These are phyloP conservation scores for Carassius carassius DNA, from an alignment of 2,113 vertebrate genomes.

Conservation along the genomic window DNA sequence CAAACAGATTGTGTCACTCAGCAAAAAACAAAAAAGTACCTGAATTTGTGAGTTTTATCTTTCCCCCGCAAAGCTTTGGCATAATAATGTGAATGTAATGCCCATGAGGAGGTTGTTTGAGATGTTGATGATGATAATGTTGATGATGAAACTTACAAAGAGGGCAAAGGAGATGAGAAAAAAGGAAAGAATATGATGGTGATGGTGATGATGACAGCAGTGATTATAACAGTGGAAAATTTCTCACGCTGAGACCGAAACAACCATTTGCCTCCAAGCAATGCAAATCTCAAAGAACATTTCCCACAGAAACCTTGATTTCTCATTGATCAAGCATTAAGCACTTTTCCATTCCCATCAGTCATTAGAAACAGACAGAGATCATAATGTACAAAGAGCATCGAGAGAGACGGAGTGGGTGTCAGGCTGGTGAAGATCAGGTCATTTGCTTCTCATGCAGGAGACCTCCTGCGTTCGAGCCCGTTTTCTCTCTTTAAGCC, in stretches of 20 bases:
- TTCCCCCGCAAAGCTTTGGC: conserved; percentile 7
- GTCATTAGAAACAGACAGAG: conserved; percentile 25
- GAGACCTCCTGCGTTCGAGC: conserved; percentile 37
- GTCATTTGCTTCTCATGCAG: conserved; percentile 49
- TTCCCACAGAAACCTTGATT: conserved; percentile 13
- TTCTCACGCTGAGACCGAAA: conserved; percentile 20
- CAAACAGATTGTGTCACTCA: background rate
- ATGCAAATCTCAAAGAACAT: conserved; percentile 37
- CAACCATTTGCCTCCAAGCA: conserved; percentile 39
- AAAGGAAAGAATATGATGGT: conserved; percentile 23
- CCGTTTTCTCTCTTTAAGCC: conserved; percentile 53
- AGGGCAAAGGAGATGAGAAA: conserved; percentile 3
- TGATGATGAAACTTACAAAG: conserved; percentile 26
- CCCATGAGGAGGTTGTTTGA: conserved; percentile 12
- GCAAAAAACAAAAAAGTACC: background rate
- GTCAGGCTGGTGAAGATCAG: conserved; percentile 39
- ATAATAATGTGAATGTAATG: conserved; percentile 8
- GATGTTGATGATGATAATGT: conserved; percentile 19
- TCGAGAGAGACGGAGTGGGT: conserved; percentile 44
- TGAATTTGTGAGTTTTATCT: background rate
- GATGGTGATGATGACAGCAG: conserved; percentile 39
- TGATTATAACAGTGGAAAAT: conserved; percentile 37
- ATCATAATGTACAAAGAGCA: background rate
- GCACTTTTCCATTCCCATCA: conserved; percentile 17
- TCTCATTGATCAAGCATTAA: conserved; percentile 35